Percentiles rank a stretch among this genome's conserved stretches.
Conservation (phyloP, 2,113 vertebrate genomes). For the Syrmaticus mikado region DNA sequence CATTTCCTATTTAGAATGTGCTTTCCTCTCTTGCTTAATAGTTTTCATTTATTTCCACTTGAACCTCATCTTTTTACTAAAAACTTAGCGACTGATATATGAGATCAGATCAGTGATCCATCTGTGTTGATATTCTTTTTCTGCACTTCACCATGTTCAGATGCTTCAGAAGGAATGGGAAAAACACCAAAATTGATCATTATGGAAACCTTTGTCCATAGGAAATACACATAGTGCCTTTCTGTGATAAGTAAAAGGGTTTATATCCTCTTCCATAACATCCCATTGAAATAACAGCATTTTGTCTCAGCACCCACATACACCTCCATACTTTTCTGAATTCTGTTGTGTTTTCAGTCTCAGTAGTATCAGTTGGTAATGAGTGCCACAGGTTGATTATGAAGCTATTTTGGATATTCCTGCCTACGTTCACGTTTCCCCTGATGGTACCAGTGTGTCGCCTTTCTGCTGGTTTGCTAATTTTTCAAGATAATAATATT, state of each 20-base stretch:
- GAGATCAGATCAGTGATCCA: background rate
- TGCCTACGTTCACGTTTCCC: background rate
- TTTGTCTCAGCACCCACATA: background rate
- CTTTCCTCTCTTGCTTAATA: background rate
- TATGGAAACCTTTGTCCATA: background rate
- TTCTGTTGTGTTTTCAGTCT: background rate
- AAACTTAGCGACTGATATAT: background rate
- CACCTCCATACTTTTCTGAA: background rate
- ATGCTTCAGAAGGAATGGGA: background rate
- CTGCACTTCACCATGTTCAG: background rate
- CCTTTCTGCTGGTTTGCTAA: background rate
- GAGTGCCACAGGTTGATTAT: background rate
- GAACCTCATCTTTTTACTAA: constrained; percentile 15
- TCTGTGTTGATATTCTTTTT: background rate
- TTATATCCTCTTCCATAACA: background rate
- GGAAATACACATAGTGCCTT: background rate
- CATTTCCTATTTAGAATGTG: constrained; percentile 21
- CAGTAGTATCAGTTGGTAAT: background rate
- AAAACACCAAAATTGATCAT: background rate
- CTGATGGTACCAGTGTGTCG: accelerated
- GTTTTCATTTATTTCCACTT: background rate
- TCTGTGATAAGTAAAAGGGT: background rate
- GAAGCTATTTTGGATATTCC: background rate
- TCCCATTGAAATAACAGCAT: background rate
- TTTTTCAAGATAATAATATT: background rate